Evolutionary conservation across 2,888 invertebrate species (phyloP).

Genomic region (Branchinecta sandiegonensis): DNA sequence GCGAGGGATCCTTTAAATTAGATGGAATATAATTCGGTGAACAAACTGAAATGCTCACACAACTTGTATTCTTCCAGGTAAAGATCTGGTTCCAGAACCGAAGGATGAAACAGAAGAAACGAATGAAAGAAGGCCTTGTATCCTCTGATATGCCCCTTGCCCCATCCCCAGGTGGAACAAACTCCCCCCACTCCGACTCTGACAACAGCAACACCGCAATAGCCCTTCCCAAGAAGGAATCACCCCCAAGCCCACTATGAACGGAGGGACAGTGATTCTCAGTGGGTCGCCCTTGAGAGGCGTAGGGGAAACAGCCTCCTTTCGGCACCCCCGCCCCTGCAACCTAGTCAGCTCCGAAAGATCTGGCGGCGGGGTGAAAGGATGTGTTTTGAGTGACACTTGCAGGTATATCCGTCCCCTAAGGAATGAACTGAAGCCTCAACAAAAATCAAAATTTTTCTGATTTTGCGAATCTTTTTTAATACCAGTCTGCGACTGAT

Average conservation of each 20-base stretch:
- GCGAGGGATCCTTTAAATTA: no score
- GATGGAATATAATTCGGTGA: no score
- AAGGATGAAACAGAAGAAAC: slow-evolving; percentile 95
- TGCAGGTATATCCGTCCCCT: no score
- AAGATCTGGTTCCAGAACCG: slow-evolving; percentile 99
- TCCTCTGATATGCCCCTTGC: slow-evolving; percentile 41
- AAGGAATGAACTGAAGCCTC: no score
- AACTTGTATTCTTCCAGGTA: slow-evolving; percentile 37
- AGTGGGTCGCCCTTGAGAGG: not conserved
- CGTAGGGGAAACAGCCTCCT: not conserved
- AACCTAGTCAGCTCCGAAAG: slow-evolving; percentile 3
- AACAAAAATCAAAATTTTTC: no score
- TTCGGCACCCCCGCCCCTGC: slow-evolving; percentile 10
- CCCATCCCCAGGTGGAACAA: slow-evolving; percentile 30
- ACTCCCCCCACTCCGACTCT: slow-evolving; percentile 23
- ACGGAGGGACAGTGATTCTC: not conserved
- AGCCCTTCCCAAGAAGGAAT: slow-evolving; percentile 22
- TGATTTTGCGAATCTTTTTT: no score
- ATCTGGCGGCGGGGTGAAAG: not conserved
- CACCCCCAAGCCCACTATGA: slow-evolving; percentile 24
- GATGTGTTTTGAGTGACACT: no score
- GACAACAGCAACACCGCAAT: slow-evolving; percentile 22
- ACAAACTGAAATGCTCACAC: no score
- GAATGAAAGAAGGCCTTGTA: slow-evolving; percentile 82
- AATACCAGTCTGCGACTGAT: no score